Evolutionary conservation across 2,113 vertebrate species (phyloP), one percentile per base, ranked within the genome.

Genomic region (Gallinago media): DNA sequence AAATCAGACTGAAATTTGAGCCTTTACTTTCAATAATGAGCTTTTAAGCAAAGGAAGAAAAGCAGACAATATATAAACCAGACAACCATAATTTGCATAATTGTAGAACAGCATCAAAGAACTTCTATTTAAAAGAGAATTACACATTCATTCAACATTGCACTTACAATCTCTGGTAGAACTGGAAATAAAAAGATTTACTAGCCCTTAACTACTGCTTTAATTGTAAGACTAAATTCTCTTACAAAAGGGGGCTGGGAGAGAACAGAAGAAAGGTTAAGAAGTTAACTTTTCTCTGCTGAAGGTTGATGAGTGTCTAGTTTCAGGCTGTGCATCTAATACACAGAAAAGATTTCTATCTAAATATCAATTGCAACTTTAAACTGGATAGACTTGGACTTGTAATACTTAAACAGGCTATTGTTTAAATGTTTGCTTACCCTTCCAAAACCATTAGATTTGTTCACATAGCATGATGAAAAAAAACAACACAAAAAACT

Each of bases 231-330:
- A 34, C 13, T 73, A 50, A 84, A 14, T 2, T 36, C 5, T 47
- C 32, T 61, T 63, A 42, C 9, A 32, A 78, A 87, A 56, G 0
- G 1, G 27, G 21, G 42, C 1, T 31, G 9, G 2, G 3, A 8
- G 2, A 49, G 13, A 73, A 80, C 9, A 89, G 18, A 59, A n/a
- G 6, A 52, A 40, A 80, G 23, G 5, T 6, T 42, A 71, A 47
- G 23, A 72, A 59, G 23, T 52, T 67, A 46, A 38, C 32, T 61
- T 8, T 15, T 78, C 32, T 26, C 23, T 63, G 9, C 17, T 55
- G 38, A 85, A 72, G 47, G 31, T 16, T 49, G 25, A 52, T 15
- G 16, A 38, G 9, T 71, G 15, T 6, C 20, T 72, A 36, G 36
- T 40, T 71, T 72, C n/a, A 75, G 26, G 29, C 17, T 54, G 1